These are phyloP conservation scores for Sebastes diploproa DNA, from an alignment of 2,797 vertebrate species.

Conservation along the genomic window DNA sequence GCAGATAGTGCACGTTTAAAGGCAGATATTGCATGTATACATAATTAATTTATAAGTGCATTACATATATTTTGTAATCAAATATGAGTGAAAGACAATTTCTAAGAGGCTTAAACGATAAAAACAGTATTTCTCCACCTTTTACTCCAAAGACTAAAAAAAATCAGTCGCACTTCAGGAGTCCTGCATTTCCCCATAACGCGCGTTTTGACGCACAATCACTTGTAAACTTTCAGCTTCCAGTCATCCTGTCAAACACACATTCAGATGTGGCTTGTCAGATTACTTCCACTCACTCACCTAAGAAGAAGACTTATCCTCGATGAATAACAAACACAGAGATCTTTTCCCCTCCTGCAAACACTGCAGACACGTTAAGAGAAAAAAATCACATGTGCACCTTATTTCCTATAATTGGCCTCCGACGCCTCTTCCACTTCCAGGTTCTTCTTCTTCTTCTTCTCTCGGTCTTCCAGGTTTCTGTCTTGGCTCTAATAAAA, in stretches of 20 bases:
- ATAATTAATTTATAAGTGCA: too few relatives aligned
- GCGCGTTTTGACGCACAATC: background rate
- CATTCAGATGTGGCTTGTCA: background rate
- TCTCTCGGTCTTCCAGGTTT: conserved; percentile 12
- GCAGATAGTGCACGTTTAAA: too few relatives aligned
- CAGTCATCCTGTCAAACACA: background rate
- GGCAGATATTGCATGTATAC: too few relatives aligned
- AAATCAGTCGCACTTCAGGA: background rate
- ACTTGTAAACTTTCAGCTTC: conserved; percentile 10
- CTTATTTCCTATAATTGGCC: conserved; percentile 67
- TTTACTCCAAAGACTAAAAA: background rate
- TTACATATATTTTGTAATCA: fast-evolving
- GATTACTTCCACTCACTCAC: background rate
- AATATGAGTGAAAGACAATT: background rate
- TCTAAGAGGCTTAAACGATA: background rate
- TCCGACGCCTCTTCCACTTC: conserved; percentile 21
- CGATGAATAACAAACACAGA: background rate
- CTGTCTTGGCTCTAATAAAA: background rate
- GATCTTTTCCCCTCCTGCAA: background rate
- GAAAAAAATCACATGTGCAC: conserved; percentile 61
- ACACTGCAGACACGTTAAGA: background rate
- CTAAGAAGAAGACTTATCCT: background rate
- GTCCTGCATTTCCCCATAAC: background rate
- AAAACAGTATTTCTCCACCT: background rate
- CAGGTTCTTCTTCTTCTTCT: conserved; percentile 1